Evolutionary conservation across 2,888 invertebrate species (phyloP), one percentile per base, ranked within the genome.

Genomic region (Linnaemya vulpina): DNA sequence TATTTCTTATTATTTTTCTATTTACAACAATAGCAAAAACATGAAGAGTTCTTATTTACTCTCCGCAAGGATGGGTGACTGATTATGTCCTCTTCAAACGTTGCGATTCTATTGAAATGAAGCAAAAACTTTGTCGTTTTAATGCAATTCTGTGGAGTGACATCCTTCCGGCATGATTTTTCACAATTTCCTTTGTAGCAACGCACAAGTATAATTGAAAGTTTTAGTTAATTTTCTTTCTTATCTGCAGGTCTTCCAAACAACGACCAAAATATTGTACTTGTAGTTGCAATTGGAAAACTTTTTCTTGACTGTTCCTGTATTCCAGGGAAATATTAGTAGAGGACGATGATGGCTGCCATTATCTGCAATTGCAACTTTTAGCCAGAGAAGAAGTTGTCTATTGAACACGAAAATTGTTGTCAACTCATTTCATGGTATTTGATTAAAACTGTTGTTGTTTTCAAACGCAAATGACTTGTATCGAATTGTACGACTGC

Each of bases 241-340:
- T 62, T 63, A 63, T 71, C 46, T 73, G 49, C 7, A 46, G 25
- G 55, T 58, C 25, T 73, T 49, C 55, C 55, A 68, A 55, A 81
- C 73, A 84, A 81, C 77, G 63, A 81, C 84, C 84, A 38, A 77
- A 73, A 49, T 74, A 77, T 68, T 62, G 30, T 53, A 15, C 63
- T 71, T 73, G 30, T 43, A 81, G 74, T 76, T 84, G 70, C 62
- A 84, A 84, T 81, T 84, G 80, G 55, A 81, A 84, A 84, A 84
- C 68, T 84, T 79, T 78, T 62, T 15, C 3, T 17, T 30, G 60
- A 38, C 30, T 40, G 17, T 51, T 43, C 17, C 11, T 43, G 49
- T 43, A 4, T 58, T 60, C 55, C 30, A 5, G 7, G n/a, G 35
- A 75, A 51, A 71, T 20, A 76, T 80, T 25, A 25, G 22, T 40